Evolutionary conservation across 2,888 invertebrate genomes (phyloP).

Genomic region (Megaustenia siamemsis): DNA sequence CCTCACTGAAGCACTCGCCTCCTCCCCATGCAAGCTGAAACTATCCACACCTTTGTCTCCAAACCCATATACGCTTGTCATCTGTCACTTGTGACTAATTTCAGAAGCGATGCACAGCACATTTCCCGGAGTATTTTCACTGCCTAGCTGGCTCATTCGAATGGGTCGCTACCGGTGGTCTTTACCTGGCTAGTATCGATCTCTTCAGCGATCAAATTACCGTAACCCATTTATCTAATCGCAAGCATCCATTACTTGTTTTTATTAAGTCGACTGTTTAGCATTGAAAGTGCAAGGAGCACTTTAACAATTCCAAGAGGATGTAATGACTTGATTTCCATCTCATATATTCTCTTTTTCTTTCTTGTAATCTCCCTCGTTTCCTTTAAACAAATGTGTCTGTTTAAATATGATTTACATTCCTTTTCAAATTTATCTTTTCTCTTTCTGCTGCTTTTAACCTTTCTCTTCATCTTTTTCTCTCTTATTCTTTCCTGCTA

Average conservation of each 20-base stretch:
- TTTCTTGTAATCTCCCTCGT: background rate
- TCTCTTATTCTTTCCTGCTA: background rate
- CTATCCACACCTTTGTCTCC: no score
- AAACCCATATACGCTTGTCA: background rate
- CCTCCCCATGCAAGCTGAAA: no score
- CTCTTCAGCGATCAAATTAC: constrained; percentile 40
- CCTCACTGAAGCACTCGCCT: no score
- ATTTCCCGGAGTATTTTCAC: background rate
- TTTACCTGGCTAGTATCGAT: constrained; percentile 28
- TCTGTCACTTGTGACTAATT: background rate
- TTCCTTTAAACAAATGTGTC: no score
- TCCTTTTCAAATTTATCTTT: background rate
- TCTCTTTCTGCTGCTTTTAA: constrained; percentile 3
- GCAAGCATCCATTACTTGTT: constrained; percentile 28
- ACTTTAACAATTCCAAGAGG: constrained; percentile 24
- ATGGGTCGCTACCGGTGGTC: background rate
- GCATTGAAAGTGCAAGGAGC: constrained; percentile 24
- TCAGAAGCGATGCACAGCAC: background rate
- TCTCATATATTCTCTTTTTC: background rate
- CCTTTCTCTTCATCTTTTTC: background rate
- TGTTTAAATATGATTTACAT: no score
- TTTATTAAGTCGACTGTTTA: constrained; percentile 36
- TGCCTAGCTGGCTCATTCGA: background rate
- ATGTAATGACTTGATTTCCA: constrained; percentile 6
- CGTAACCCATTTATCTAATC: constrained; percentile 44